phyloP scores from a whole-genome alignment of 2,888 invertebrate species.

The Diarsia brunnea region DNA sequence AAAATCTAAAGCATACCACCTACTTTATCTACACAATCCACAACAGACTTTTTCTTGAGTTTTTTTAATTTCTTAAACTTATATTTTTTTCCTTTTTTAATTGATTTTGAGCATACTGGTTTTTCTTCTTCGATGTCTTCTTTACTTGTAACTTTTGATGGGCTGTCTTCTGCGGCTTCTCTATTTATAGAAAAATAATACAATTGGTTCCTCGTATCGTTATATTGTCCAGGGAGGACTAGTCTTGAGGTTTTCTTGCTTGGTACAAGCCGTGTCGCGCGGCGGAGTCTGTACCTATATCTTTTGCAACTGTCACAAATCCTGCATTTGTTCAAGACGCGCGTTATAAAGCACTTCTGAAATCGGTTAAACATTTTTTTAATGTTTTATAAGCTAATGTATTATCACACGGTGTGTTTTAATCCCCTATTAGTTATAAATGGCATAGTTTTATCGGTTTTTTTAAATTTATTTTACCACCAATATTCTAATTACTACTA shows the following conservation, averaged over 20 bases:
- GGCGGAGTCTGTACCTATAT: not conserved
- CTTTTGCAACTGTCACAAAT: conserved; percentile 3
- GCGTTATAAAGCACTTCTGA: conserved; percentile 3
- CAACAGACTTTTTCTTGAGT: not conserved
- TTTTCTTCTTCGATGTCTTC: conserved; percentile 14
- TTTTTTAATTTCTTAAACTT: not conserved
- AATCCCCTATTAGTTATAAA: not conserved
- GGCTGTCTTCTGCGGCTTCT: not conserved
- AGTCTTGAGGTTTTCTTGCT: not conserved
- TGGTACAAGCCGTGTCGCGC: not conserved
- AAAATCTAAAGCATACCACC: not conserved
- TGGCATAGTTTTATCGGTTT: conserved; percentile 27
- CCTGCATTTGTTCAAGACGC: conserved; percentile 1
- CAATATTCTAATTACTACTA: conserved; percentile 17
- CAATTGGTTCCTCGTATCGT: conserved; percentile 1
- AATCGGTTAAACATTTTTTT: conserved; percentile 19
- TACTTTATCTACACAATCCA: not conserved
- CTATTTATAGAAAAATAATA: conserved; percentile 24
- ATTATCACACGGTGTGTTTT: not conserved
- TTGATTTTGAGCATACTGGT: conserved; percentile 25
- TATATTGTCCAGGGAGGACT: not conserved
- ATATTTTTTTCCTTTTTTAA: conserved; percentile 2
- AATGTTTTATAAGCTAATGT: conserved; percentile 8
- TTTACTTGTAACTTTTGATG: not conserved
- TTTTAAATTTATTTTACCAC: conserved; percentile 12